These are phyloP conservation scores for Apodemus agrarius DNA, from an alignment of 2,797 vertebrate genomes.

Conservation along the genomic window DNA sequence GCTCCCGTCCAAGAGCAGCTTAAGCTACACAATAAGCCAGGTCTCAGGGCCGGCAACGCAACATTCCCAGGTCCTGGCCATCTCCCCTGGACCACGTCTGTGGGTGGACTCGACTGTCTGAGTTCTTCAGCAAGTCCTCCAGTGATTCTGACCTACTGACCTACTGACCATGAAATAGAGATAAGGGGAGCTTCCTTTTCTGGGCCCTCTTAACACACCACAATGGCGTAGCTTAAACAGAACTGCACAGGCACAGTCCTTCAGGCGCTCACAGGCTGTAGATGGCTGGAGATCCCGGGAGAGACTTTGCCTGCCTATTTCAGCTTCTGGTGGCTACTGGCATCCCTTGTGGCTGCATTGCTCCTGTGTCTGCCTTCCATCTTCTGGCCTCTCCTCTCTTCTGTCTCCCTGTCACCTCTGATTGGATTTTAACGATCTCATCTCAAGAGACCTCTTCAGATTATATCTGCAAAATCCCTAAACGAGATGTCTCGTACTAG, in stretches of 20 bases:
- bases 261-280: not conserved
- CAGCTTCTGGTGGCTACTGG: not conserved
- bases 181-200: not conserved
- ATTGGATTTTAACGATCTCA: not conserved
- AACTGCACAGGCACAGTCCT: not conserved
- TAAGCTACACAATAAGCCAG: not conserved
- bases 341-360: rapidly evolving
- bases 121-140: not conserved
- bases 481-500: not conserved
- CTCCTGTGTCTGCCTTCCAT: not conserved
- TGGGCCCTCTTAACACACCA: not conserved
- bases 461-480: not conserved
- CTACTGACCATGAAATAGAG: not conserved
- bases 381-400: not conserved
- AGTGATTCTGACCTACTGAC: not conserved
- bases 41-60: not conserved
- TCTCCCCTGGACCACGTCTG: not conserved
- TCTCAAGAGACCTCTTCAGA: not conserved
- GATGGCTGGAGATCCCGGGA: not conserved
- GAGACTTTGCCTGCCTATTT: not conserved
- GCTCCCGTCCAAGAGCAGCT: not conserved
- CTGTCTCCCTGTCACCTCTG: not conserved
- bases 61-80: not conserved
- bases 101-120: rapidly evolving
- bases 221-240: not conserved